Evolutionary conservation across 2,797 vertebrate species (phyloP), one percentile per base, ranked within the genome.

Genomic region (Nyctibius grandis): DNA sequence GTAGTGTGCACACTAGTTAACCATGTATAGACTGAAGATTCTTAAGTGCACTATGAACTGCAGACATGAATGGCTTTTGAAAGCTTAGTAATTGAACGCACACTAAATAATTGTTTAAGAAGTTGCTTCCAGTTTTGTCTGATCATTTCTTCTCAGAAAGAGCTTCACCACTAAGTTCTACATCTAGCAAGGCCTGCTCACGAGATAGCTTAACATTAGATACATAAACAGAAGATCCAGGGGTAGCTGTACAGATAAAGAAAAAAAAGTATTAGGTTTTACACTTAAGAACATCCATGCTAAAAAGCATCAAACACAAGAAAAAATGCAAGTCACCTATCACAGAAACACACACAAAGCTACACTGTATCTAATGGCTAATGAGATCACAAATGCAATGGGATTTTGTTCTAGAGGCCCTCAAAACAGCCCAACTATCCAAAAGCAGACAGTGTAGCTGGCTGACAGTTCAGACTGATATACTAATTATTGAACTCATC

Each of bases 121-220:
- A 88, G 67, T 54, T 72, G 53, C 42, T 94, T 97, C 92, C 77
- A 93, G 76, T 93, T 97, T 95, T 93, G 14, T 70, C 29, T 85
- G 70, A 72, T 86, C 76, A 97, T 77, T 98, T 98, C 91, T 96
- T 96, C 73, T 97, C 93, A 47, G 92, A 69, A 80, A 45, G 70
- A 84, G 44, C 68, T 90, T 97, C 94, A 90, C 89, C 94, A 64
- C 67, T 42, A 59, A 89, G 72, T 54, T 93, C 73, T 67, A 44
- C 31, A 34, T 75, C 93, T 51, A 25, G 77, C 20, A 51, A 81
- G 50, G 79, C 19, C 22, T 97, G 97, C 81, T 95, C 95, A 63
- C 85, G 79, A 74, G 96, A 73, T 6, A 85, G 81, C 83, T 96
- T 94, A 90, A 81, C 82, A 44, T 95, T 67, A 83, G 91, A 60